Percentiles rank a stretch among this genome's conserved stretches.
Conservation (phyloP, 2,797 vertebrate species). For the Hyperoplus lanceolatus region DNA sequence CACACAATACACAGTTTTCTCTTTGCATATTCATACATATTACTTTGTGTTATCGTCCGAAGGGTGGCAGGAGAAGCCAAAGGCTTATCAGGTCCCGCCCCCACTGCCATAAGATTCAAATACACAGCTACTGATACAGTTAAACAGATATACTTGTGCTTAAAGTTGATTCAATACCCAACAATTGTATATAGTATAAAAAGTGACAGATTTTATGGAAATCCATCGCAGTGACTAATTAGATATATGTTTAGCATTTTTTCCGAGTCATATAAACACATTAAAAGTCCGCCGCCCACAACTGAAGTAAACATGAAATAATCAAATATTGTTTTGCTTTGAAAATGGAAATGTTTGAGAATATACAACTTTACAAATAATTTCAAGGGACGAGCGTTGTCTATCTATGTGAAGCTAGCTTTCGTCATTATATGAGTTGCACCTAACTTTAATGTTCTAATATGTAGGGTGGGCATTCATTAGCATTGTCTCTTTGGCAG, state of each 20-base stretch:
- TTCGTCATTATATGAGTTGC: background rate
- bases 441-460: no score
- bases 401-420: no score
- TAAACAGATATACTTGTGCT: background rate
- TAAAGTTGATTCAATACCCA: background rate
- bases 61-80: no score
- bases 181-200: background rate
- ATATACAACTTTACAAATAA: background rate
- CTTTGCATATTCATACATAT: no score
- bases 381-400: background rate
- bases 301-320: background rate
- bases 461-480: no score
- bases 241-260: conserved; percentile 11
- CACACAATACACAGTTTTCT: no score
- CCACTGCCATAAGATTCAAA: no score
- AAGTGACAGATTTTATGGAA: conserved; percentile 32
- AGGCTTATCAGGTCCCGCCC: no score
- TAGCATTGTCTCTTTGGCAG: no score
- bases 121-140: no score
- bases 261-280: conserved; percentile 1
- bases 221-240: conserved; percentile 10
- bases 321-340: background rate
- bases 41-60: no score
- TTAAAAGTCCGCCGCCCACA: conserved; percentile 14
- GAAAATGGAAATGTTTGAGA: background rate